These are phyloP conservation scores for Catocala fraxini DNA, from an alignment of 2,888 invertebrate genomes.

Conservation along the genomic window DNA sequence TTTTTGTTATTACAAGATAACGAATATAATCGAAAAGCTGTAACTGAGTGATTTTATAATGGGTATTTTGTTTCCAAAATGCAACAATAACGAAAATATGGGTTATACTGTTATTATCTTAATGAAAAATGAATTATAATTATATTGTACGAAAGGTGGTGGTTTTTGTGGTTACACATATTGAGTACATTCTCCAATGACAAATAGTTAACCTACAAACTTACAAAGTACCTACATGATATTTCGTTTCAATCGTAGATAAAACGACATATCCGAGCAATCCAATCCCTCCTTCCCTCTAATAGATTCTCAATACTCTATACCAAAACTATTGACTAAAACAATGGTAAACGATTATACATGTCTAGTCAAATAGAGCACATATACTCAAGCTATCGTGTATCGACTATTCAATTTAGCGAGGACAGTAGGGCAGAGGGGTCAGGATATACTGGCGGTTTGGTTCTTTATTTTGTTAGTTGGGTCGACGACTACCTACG, in stretches of 20 bases:
- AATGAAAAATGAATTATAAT: too few relatives aligned
- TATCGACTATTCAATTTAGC: not conserved
- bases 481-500: slow-evolving; percentile 56
- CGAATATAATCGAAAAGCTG: too few relatives aligned
- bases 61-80: too few relatives aligned
- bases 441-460: slow-evolving; percentile 30
- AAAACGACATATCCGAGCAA: slow-evolving; percentile 20
- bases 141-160: too few relatives aligned
- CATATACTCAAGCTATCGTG: not conserved
- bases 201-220: too few relatives aligned
- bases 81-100: too few relatives aligned
- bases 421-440: slow-evolving; percentile 1
- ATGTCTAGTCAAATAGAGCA: slow-evolving; percentile 27
- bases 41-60: too few relatives aligned
- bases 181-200: too few relatives aligned
- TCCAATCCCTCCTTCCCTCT: slow-evolving; percentile 7
- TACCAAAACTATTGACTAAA: slow-evolving; percentile 20
- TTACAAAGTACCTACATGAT: too few relatives aligned
- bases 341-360: slow-evolving; percentile 26
- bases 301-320: slow-evolving; percentile 36
- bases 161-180: too few relatives aligned
- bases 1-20: too few relatives aligned
- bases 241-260: slow-evolving; percentile 15
- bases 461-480: slow-evolving; percentile 46
- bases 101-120: too few relatives aligned